phyloP scores from a whole-genome alignment of 2,888 invertebrate genomes.

The Xestobium rufovillosum region DNA sequence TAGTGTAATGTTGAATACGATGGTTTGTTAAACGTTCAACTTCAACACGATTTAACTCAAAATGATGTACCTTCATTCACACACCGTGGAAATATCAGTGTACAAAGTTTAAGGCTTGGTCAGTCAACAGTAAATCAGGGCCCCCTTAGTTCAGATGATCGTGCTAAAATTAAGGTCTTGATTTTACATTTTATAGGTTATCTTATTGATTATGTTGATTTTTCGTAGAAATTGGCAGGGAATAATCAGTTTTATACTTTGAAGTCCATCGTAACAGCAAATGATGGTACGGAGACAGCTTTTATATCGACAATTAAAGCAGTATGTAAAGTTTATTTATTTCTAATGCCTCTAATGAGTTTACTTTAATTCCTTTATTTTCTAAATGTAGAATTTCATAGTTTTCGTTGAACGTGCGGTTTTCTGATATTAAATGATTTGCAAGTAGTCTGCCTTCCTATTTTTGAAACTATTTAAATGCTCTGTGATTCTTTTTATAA shows the following conservation, averaged over 20 bases:
- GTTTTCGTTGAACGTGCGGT: no score
- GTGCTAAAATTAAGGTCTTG: constrained; percentile 50
- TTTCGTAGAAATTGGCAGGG: constrained; percentile 54
- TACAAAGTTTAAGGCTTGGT: constrained; percentile 63
- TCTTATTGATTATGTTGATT: constrained; percentile 1
- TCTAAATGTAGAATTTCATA: no score
- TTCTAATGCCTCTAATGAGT: no score
- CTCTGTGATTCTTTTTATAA: no score
- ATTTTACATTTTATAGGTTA: constrained; percentile 4
- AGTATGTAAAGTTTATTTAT: no score
- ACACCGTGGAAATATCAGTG: constrained; percentile 60
- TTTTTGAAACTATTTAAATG: no score
- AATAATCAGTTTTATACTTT: constrained; percentile 69
- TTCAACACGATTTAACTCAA: constrained; percentile 56
- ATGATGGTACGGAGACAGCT: constrained; percentile 57
- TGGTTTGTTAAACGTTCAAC: constrained; percentile 62
- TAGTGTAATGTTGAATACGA: constrained; percentile 64
- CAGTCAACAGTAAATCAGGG: constrained; percentile 57
- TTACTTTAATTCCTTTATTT: no score
- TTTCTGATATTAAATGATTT: not conserved
- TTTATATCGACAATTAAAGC: constrained; percentile 78
- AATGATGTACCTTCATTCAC: constrained; percentile 50
- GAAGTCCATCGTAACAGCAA: constrained; percentile 58
- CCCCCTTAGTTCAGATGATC: constrained; percentile 49
- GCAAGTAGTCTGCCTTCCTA: no score